Conservation (phyloP, 1,140 invertebrate species). For the Thaumatotibia leucotreta region DNA sequence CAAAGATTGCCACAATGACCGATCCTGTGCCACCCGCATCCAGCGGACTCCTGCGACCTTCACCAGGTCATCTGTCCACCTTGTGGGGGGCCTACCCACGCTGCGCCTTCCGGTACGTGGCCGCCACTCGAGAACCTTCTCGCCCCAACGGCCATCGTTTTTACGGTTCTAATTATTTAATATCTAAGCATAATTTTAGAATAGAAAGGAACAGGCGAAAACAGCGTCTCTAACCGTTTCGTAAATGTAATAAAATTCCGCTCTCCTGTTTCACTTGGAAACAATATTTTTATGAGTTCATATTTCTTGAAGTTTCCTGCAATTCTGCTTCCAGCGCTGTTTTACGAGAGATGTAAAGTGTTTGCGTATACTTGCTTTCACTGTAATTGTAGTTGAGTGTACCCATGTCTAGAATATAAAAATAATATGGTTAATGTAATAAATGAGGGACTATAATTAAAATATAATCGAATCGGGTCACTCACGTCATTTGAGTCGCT, state of each 20-base stretch:
- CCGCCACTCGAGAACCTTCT: no score
- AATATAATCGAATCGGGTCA: no score
- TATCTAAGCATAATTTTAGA: neutral
- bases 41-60: no score
- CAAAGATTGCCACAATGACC: no score
- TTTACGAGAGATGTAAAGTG: neutral
- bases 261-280: neutral
- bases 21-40: no score
- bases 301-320: neutral
- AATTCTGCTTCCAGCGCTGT: neutral
- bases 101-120: no score
- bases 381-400: neutral
- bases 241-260: neutral
- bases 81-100: no score
- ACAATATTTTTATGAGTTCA: neutral
- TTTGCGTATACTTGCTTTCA: neutral
- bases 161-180: no score
- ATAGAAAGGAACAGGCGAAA: neutral
- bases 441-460: neutral
- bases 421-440: no score
- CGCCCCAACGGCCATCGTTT: no score
- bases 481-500: no score
- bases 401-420: neutral
- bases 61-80: no score
- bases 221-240: neutral